A percentile compares a stretch with the other conserved stretches of the same genome.
These are phyloP conservation scores for Sebastiscus tertius DNA, from an alignment of 2,797 vertebrate genomes.

Conservation along the genomic window DNA sequence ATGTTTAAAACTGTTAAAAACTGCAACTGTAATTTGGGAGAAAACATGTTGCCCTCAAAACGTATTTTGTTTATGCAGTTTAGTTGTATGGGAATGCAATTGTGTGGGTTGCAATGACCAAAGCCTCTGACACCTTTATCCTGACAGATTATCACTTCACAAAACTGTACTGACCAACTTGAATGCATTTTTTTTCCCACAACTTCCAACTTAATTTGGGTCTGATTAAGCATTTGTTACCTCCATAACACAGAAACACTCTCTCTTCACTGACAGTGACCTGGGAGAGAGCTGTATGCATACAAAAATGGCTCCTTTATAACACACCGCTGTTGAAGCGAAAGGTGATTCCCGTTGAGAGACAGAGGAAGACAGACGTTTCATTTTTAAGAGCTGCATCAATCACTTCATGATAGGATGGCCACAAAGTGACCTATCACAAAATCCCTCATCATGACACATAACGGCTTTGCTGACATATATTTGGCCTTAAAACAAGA, in stretches of 20 bases:
- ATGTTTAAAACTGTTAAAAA: too few species aligned
- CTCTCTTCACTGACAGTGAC: not conserved
- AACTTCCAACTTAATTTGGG: not conserved
- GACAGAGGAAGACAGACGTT: conserved; percentile 15
- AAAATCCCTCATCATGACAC: not conserved
- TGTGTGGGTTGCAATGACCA: too few species aligned
- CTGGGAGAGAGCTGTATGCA: not conserved
- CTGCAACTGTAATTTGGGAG: too few species aligned
- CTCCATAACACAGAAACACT: not conserved
- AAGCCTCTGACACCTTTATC: not conserved
- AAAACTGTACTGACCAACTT: not conserved
- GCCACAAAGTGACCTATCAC: conserved; percentile 6
- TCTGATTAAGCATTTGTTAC: not conserved
- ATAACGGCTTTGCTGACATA: conserved; percentile 19
- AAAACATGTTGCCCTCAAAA: too few species aligned
- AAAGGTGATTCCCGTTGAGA: conserved; percentile 3
- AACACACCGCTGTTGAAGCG: not conserved
- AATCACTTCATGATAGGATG: conserved; percentile 14
- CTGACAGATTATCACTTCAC: not conserved
- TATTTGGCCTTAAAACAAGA: not conserved
- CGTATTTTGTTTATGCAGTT: too few species aligned
- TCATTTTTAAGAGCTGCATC: conserved; percentile 14
- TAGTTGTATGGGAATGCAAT: too few species aligned
- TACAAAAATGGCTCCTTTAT: not conserved
- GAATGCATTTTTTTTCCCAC: not conserved